A percentile compares a stretch with the other conserved stretches of the same genome.
Evolutionary conservation across 2,113 vertebrate species (phyloP).

Genomic region (Corythornis madagascariensis): DNA sequence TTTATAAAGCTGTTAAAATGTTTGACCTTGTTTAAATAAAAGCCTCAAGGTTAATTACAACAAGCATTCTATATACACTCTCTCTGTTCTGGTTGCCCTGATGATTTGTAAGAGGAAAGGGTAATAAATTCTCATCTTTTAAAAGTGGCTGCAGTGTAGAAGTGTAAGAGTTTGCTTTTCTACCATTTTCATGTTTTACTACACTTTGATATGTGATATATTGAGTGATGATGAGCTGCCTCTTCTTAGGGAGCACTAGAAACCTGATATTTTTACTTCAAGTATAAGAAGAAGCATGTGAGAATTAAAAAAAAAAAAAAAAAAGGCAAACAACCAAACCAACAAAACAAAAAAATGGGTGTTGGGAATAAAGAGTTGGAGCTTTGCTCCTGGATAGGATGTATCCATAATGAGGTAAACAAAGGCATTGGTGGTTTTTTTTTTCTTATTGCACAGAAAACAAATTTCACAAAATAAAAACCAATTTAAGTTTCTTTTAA

Average conservation of each 20-base stretch:
- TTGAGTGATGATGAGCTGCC: not conserved
- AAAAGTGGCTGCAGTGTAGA: not conserved
- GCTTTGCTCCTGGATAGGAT: conserved; percentile 40
- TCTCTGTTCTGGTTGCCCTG: conserved; percentile 24
- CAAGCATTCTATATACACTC: not conserved
- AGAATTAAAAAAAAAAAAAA: not conserved
- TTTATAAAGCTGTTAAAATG: conserved; percentile 57
- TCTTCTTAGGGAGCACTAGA: not conserved
- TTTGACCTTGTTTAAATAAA: conserved; percentile 66
- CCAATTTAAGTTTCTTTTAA: conserved; percentile 80
- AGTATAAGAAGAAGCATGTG: conserved; percentile 1
- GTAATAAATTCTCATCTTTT: conserved; percentile 33
- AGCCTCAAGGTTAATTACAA: conserved; percentile 58
- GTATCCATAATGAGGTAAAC: conserved; percentile 76
- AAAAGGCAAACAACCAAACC: not conserved
- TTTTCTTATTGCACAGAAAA: conserved; percentile 68
- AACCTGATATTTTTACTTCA: conserved; percentile 35
- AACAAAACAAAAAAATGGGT: not conserved
- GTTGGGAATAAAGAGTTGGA: conserved; percentile 36
- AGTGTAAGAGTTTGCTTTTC: conserved; percentile 41
- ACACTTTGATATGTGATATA: conserved; percentile 49
- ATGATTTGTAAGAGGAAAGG: conserved; percentile 32
- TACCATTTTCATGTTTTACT: conserved; percentile 21
- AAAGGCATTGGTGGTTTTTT: conserved; percentile 23
- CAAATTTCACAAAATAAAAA: conserved; percentile 76